Conservation (phyloP, 2,888 invertebrate species). For the Caenorhabditis plicata region DNA sequence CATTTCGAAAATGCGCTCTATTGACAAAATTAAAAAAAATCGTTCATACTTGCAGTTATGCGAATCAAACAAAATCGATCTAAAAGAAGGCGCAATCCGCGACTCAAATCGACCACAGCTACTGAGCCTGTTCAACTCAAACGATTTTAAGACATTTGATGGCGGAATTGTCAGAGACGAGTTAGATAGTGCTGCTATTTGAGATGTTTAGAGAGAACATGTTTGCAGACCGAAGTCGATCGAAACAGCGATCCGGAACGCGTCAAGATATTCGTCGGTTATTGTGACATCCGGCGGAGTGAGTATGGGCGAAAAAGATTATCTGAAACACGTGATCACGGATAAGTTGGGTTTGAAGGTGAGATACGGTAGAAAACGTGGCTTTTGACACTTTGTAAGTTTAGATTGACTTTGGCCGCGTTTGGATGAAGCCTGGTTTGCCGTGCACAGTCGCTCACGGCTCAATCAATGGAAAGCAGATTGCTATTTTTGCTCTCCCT, state of each 20-base stretch:
- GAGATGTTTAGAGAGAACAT: neutral
- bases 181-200: conserved; percentile 68
- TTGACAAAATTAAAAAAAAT: neutral
- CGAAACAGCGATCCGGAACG: conserved; percentile 1
- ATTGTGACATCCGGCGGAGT: conserved; percentile 85
- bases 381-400: too few relatives aligned
- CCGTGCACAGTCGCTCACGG: conserved; percentile 92
- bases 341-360: conserved; percentile 40
- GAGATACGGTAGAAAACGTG: too few relatives aligned
- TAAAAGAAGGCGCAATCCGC: conserved; percentile 77
- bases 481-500: conserved; percentile 55
- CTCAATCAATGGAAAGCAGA: conserved; percentile 58
- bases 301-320: conserved; percentile 87
- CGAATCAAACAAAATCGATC: too few relatives aligned
- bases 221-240: conserved; percentile 6
- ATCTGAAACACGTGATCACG: conserved; percentile 54
- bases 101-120: conserved; percentile 90
- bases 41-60: too few relatives aligned
- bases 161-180: conserved; percentile 82
- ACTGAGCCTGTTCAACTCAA: conserved; percentile 75
- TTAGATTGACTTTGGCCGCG: conserved; percentile 79
- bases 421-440: conserved; percentile 95
- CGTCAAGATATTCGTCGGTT: conserved; percentile 72
- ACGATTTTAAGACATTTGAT: conserved; percentile 75
- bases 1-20: neutral